A percentile compares a stretch with the other conserved stretches of the same genome.
phyloP scores from a whole-genome alignment of 1,140 invertebrate genomes.

The Proctacanthus coquilletti region DNA sequence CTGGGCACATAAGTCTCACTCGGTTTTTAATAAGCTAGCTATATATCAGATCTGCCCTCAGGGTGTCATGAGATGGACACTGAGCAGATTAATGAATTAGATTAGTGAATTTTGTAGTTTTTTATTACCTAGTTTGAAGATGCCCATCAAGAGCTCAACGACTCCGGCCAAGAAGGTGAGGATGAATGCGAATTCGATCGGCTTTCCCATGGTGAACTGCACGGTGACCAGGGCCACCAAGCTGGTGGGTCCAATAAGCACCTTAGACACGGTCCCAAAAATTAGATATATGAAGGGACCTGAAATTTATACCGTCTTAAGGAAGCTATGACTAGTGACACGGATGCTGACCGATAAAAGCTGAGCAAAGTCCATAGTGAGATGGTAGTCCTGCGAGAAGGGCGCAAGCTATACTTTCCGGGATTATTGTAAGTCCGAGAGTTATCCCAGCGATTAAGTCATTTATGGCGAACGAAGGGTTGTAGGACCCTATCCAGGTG shows the following conservation, averaged over 20 bases:
- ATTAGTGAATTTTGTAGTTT: no score
- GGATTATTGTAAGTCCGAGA: slow-evolving; percentile 64
- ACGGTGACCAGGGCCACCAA: slow-evolving; percentile 49
- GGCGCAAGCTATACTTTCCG: slow-evolving; percentile 72
- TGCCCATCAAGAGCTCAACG: slow-evolving; percentile 63
- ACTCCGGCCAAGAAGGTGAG: slow-evolving; percentile 61
- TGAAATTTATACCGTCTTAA: no score
- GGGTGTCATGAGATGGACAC: no score
- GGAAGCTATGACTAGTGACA: no score
- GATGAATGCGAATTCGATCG: slow-evolving; percentile 64
- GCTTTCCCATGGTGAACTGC: slow-evolving; percentile 54
- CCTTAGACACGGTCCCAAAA: slow-evolving; percentile 80
- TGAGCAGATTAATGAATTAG: no score
- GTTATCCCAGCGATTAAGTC: slow-evolving; percentile 63
- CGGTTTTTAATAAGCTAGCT: no score
- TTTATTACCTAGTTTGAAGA: slow-evolving; percentile 19
- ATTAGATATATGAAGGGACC: slow-evolving; percentile 74
- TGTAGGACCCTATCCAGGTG: slow-evolving; percentile 49
- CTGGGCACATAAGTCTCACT: no score
- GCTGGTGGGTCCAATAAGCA: slow-evolving; percentile 79
- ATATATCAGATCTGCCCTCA: no score
- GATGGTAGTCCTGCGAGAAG: slow-evolving; percentile 51
- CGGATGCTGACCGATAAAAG: slow-evolving; percentile 20
- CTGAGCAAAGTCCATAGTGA: slow-evolving; percentile 37
- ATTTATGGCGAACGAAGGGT: slow-evolving; percentile 37